Evolutionary conservation across 1,140 invertebrate species (phyloP), one percentile per base, ranked within the genome.

Genomic region (Lycorma delicatula): DNA sequence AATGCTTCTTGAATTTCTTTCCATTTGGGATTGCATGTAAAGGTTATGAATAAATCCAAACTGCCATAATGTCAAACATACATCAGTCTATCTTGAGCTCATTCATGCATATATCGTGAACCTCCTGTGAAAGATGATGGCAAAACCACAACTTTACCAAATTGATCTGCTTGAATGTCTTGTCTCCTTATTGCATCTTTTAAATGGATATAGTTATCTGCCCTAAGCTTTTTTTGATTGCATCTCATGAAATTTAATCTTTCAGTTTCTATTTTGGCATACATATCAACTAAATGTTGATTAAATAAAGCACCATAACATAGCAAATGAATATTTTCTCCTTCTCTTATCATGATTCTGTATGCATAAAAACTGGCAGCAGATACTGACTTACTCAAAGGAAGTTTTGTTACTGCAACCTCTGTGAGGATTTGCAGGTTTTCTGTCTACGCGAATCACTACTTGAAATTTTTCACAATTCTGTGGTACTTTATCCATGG

Each of bases 231-330:
- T 22, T 54, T 63, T 66, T 80, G 75, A 65, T 78, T 72, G 5
- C 63, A 60, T 56, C 67, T 27, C 23, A 75, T 70, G 58, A 63
- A 77, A 20, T 63, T 56, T 6, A 74, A 60, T 31, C 72, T 61
- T 65, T 74, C 70, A 50, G 60, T 71, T 68, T 76, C 74, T 50
- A 78, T 70, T 70, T 77, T 77, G 5, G 69, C 71, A 64, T 72
- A 76, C 65, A 75, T 72, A 65, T 79, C 72, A 2, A 76, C 72
- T 7, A 72, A 55, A 67, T 67, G 74, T 58, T 76, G 66, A 25
- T 74, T 67, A 52, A 66, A 62, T 11, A 72, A 56, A 51, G 63
- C 60, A 44, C 60, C 44, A 55, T 56, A 70, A 36, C 46, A 63
- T 55, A 66, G 60, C 59, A 67, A 56, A 54, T 63, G 56, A 63